Evolutionary conservation across 2,113 vertebrate species (phyloP).

Genomic region (Eurystomus gularis): DNA sequence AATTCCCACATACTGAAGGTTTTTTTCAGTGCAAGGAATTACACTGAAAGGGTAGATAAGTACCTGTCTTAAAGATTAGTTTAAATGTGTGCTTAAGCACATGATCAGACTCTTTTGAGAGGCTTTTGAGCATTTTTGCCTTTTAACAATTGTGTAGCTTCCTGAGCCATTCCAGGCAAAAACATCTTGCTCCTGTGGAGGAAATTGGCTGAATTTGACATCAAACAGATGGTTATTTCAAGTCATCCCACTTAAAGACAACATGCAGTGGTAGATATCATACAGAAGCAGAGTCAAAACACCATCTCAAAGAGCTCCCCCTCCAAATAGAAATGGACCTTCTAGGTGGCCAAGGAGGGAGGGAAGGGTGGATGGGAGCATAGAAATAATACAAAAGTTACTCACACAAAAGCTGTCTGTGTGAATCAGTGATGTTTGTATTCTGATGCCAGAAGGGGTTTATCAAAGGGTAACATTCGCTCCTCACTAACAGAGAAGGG

Average conservation of each 20-base stretch:
- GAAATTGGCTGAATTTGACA: not conserved
- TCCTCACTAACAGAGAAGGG: conserved; percentile 65
- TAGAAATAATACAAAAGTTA: not conserved
- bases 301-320: not conserved
- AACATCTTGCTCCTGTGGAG: not conserved
- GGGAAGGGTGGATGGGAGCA: not conserved
- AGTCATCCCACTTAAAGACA: not conserved
- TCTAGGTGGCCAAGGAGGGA: not conserved
- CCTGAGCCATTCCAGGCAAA: not conserved
- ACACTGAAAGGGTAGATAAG: not conserved
- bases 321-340: not conserved
- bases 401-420: conserved; percentile 83
- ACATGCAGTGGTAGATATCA: not conserved
- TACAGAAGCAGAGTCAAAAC: not conserved
- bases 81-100: not conserved
- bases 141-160: not conserved
- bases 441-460: conserved; percentile 82
- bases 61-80: not conserved
- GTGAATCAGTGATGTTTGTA: conserved; percentile 78
- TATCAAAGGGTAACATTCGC: conserved; percentile 77
- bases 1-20: not conserved
- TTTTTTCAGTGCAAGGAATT: not conserved
- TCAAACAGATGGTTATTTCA: not conserved
- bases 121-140: not conserved
- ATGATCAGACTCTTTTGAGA: not conserved